Conservation (phyloP, 1,140 invertebrate species). For the Drosophila setifemur region DNA sequence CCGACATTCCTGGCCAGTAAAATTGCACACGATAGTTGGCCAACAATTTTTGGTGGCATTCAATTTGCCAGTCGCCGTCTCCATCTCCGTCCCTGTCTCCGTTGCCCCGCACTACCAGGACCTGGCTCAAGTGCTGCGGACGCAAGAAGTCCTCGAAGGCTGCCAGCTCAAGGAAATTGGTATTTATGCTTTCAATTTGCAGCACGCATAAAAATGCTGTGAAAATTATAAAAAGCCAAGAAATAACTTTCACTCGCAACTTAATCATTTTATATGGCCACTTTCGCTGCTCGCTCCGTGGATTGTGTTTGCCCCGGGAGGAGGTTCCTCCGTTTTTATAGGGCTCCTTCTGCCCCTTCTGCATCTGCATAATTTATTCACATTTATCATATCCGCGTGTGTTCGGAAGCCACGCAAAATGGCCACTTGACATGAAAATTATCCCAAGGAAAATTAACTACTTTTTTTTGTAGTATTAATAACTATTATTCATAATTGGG, state of each 20-base stretch:
- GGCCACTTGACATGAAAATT: conserved; percentile 57
- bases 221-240: conserved; percentile 75
- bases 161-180: conserved; percentile 69
- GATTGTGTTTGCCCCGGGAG: conserved; percentile 31
- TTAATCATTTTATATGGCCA: conserved; percentile 75
- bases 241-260: conserved; percentile 77
- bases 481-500: no score
- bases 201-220: conserved; percentile 53
- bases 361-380: conserved; percentile 63
- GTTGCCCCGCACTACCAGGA: conserved; percentile 29
- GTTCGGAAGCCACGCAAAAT: conserved; percentile 48
- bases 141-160: conserved; percentile 66
- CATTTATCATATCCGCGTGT: conserved; percentile 52
- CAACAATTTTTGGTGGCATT: conserved; percentile 51
- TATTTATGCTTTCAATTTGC: conserved; percentile 78
- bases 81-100: background rate
- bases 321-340: conserved; percentile 27
- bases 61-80: conserved; percentile 12
- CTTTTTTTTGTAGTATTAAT: no score
- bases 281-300: conserved; percentile 34
- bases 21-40: conserved; percentile 67
- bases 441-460: background rate
- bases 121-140: conserved; percentile 52
- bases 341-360: background rate
- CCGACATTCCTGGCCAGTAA: conserved; percentile 34